Conservation (phyloP, 2,888 invertebrate genomes). For the Calameuta idolon region DNA sequence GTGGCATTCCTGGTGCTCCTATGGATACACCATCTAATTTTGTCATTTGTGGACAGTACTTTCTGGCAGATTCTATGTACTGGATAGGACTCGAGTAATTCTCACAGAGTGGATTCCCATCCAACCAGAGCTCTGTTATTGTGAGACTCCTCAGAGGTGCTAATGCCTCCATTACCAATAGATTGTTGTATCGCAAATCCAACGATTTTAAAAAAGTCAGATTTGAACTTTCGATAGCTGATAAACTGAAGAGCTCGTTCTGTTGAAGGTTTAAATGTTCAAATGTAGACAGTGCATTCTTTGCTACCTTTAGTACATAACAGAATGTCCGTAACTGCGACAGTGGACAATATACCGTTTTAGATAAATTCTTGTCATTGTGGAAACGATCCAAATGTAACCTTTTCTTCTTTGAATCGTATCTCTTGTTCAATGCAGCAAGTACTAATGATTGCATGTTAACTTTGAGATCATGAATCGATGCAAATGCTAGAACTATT, state of each 20-base stretch:
- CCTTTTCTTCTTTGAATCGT: slow-evolving; percentile 51
- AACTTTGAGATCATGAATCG: slow-evolving; percentile 66
- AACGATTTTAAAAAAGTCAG: slow-evolving; percentile 48
- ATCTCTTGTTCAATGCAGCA: slow-evolving; percentile 62
- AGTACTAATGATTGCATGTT: slow-evolving; percentile 67
- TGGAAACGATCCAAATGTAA: slow-evolving; percentile 67
- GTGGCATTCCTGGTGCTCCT: slow-evolving; percentile 40
- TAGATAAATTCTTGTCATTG: slow-evolving; percentile 63
- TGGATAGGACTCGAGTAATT: slow-evolving; percentile 72
- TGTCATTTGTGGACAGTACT: slow-evolving; percentile 69
- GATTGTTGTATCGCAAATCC: slow-evolving; percentile 58
- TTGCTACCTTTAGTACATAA: slow-evolving; percentile 64
- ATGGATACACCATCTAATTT: slow-evolving; percentile 71
- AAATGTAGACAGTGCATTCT: slow-evolving; percentile 43
- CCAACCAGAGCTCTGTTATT: slow-evolving; percentile 71
- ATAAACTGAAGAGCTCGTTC: slow-evolving; percentile 49
- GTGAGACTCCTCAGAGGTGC: slow-evolving; percentile 61
- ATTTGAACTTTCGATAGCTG: slow-evolving; percentile 39
- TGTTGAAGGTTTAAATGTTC: slow-evolving; percentile 50
- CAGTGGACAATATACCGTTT: slow-evolving; percentile 65
- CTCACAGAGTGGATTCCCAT: slow-evolving; percentile 79
- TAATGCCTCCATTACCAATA: slow-evolving; percentile 53
- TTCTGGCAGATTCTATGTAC: slow-evolving; percentile 72
- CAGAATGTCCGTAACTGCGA: slow-evolving; percentile 68
- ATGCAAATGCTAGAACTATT: slow-evolving; percentile 66